These are phyloP conservation scores for Chironex yamaguchii DNA, from an alignment of 30 jellyfish, hydroid and myxozoan species.

Conservation along the genomic window DNA sequence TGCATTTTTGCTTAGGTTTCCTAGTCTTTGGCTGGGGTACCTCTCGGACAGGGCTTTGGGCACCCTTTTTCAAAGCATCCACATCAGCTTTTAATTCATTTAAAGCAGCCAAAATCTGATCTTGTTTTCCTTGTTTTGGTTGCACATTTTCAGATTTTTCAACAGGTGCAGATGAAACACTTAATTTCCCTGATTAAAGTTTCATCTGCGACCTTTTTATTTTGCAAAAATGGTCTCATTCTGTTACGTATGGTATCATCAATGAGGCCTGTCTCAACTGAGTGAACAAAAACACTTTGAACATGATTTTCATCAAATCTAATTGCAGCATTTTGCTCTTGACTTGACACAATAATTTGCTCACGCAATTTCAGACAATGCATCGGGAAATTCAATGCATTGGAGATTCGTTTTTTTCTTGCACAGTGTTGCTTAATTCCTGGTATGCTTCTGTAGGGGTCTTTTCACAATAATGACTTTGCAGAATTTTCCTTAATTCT, in stretches of 20 bases:
- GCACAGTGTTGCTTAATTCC: slow-evolving; percentile 21
- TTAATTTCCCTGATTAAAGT: no score
- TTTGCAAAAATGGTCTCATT: slow-evolving; percentile 45
- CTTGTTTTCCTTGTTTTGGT: slow-evolving; percentile 40
- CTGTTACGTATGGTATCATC: slow-evolving; percentile 59
- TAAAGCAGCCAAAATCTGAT: slow-evolving; percentile 26
- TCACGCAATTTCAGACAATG: slow-evolving; percentile 29
- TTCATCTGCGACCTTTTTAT: slow-evolving; percentile 28
- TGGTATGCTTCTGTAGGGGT: slow-evolving; percentile 51
- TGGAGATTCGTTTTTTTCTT: slow-evolving; percentile 30
- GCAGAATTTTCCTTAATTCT: slow-evolving; percentile 11
- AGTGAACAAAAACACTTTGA: slow-evolving; percentile 39
- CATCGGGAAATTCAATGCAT: slow-evolving; percentile 24
- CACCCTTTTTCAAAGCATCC: slow-evolving; percentile 36
- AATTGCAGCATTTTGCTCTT: slow-evolving; percentile 45
- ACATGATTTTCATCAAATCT: slow-evolving; percentile 32
- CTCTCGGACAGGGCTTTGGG: slow-evolving; percentile 23
- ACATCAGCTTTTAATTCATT: slow-evolving; percentile 38
- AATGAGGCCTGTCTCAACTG: slow-evolving; percentile 66
- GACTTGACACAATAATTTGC: slow-evolving; percentile 33
- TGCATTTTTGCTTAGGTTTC: slow-evolving; percentile 40
- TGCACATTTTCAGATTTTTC: slow-evolving; percentile 4
- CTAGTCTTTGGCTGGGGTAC: slow-evolving; percentile 1
- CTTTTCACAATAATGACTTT: slow-evolving; percentile 26
- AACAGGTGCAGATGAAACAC: not conserved